Base-by-base conservation (phyloP, 2,113 vertebrate genomes). In the Choloepus hoffmanni region DNA sequence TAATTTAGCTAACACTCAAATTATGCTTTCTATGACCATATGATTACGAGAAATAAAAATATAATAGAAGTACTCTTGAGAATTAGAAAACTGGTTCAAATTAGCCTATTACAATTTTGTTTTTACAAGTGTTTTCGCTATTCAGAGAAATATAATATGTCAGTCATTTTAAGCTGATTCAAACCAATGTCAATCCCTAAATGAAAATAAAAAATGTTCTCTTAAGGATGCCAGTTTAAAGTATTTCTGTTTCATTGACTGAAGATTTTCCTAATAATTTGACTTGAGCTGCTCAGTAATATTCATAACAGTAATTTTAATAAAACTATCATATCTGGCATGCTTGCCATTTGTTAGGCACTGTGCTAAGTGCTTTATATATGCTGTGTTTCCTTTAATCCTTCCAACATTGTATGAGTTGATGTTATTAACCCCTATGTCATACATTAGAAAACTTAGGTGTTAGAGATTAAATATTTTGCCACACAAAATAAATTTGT, bases 91-190 rank as follows among this genome's bases (percentile, higher is more conserved):
- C 89, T 78, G 23, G 65, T 94, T 92, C 48, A 73, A 74, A 92
- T 96, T 95, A 95, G 85, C 55, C 48, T 88, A 88, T 89, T 92
- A 79, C 8, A 91, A n/a, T 62, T 97, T 53, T 96, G 78, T 89
- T 95, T 96, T 96, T 74, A 96, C 89, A 97, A 96, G 85, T 95
- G 92, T 95, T 96, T 91, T 93, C 45, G 68, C 89, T 91, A 33
- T 87, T 90, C 87, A 83, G 63, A 95, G 91, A 96, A 89, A 5
- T 70, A 89, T 43, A 95, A 79, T 89, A 82, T 90, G 67, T 78
- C 77, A 86, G 18, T 91, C 19, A 86, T 93, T 90, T 89, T 45
- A 65, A 85, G 4, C 63, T 89, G 96, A 93, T 7, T 40, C 87
- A 96, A 96, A 89, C 55, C 18, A 74, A 76, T 79, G 72, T 90